Conservation (phyloP, 2,797 vertebrate species). For the Odontamblyopus lacepedii region DNA sequence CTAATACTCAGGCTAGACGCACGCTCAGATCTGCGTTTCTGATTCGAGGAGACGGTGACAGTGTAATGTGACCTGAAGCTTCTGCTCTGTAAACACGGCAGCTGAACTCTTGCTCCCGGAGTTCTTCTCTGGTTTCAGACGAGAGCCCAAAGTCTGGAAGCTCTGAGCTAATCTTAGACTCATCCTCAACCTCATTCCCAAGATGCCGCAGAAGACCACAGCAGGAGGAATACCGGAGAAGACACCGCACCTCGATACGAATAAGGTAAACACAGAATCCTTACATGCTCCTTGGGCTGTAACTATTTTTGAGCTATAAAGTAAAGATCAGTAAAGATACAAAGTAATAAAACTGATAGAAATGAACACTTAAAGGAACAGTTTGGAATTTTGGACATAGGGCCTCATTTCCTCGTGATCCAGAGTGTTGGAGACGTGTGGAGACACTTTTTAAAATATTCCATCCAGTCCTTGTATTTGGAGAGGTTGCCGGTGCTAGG, state of each 20-base stretch:
- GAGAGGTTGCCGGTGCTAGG: too few species aligned
- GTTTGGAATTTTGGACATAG: too few species aligned
- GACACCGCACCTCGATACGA: background rate
- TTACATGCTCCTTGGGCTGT: background rate
- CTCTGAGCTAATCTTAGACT: slow-evolving; percentile 66
- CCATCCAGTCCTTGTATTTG: too few species aligned
- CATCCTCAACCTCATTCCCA: slow-evolving; percentile 63
- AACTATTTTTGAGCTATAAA: too few species aligned
- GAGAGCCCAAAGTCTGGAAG: slow-evolving; percentile 34
- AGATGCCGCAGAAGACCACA: slow-evolving; percentile 64
- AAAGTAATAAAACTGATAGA: too few species aligned
- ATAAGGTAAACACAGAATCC: too few species aligned
- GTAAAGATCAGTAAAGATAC: too few species aligned
- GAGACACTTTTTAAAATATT: too few species aligned
- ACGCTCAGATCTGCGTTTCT: background rate
- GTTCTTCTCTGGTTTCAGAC: slow-evolving; percentile 32
- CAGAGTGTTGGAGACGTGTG: too few species aligned
- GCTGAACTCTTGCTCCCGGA: slow-evolving; percentile 11
- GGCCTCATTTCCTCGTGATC: too few species aligned
- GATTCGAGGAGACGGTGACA: background rate
- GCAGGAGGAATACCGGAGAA: slow-evolving; percentile 19
- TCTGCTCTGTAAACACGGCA: background rate
- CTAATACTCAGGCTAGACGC: too few species aligned
- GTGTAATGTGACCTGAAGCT: background rate
- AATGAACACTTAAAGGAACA: too few species aligned